phyloP scores from a whole-genome alignment of 2,888 invertebrate genomes.

The Nasonia oneida region DNA sequence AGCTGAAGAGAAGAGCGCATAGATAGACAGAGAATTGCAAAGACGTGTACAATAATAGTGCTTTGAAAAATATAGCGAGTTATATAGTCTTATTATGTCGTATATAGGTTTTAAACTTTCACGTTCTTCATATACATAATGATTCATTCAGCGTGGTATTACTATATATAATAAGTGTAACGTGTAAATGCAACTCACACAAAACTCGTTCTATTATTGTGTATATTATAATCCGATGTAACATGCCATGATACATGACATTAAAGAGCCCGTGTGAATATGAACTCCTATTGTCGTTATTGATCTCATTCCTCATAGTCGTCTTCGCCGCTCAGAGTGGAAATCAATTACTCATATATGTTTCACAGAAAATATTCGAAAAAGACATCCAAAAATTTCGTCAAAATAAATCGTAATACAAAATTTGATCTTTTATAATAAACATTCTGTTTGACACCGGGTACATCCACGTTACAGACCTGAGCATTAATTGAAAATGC shows the following conservation, averaged over 20 bases:
- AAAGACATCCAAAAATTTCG: not conserved
- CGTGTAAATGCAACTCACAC: conserved; percentile 25
- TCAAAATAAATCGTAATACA: not conserved
- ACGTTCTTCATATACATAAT: conserved; percentile 42
- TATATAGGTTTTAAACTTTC: conserved; percentile 43
- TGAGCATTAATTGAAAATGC: not conserved
- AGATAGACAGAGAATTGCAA: conserved; percentile 12
- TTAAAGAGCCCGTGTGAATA: conserved; percentile 53
- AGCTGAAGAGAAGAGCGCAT: not conserved
- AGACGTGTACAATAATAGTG: conserved; percentile 27
- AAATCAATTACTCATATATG: not conserved
- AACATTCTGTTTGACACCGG: not conserved
- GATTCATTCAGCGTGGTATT: conserved; percentile 14
- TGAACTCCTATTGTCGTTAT: conserved; percentile 42
- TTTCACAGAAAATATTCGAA: not conserved
- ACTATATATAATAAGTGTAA: not conserved
- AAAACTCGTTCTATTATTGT: conserved; percentile 19
- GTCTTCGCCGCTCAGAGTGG: not conserved
- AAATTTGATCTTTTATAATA: not conserved
- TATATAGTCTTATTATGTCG: conserved; percentile 23
- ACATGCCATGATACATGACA: conserved; percentile 48
- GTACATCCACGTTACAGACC: not conserved
- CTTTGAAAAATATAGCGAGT: conserved; percentile 52
- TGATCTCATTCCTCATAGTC: not conserved
- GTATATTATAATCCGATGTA: conserved; percentile 36